Base-by-base conservation (phyloP, 2,113 vertebrate genomes). In the Todiramphus saurophagus region DNA sequence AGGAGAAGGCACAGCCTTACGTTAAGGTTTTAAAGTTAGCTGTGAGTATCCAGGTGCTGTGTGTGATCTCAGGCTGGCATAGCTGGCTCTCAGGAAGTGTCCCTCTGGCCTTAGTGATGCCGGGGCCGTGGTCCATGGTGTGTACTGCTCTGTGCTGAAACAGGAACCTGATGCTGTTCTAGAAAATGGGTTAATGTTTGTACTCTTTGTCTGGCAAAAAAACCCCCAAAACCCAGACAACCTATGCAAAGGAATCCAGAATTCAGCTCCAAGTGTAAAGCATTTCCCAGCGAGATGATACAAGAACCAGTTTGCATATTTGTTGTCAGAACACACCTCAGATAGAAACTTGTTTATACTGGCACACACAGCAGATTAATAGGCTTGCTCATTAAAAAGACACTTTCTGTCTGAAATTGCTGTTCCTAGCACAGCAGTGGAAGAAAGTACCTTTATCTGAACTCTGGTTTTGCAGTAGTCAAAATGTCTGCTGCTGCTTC, bases 401-500 rank as follows among this genome's bases (percentile, higher is more conserved):
- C 62, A 8, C 75, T 90, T 97, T 96, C 70, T 95, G 25, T 91
- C 87, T 78, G 90, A 78, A 73, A 89, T 73, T n/a, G 74, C 87
- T 87, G 59, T 95, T 96, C 55, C 48, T 70, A 95, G 74, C 79
- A 79, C 77, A 92, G 46, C 85, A 30, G 66, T 31, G 43, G 93
- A 76, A 96, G 53, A 93, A 93, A 94, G 92, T 31, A 16, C 44
- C 11, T 97, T 95, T 97, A 73, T 94, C 48, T 92, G 85, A 86
- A 41, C 79, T 92, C 87, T 95, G 70, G 44, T 96, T 93, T 95
- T 97, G 91, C 83, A 60, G 83, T 37, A 23, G 91, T 97, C 95
- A 95, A 93, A 89, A 94, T 97, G 97, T 97, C 97, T 97, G 96
- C 97, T 97, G 94, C 80, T 90, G 93, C 93, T 96, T 96, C 74